Base-by-base conservation (phyloP, 2,797 vertebrate species). In the Echiichthys vipera region DNA sequence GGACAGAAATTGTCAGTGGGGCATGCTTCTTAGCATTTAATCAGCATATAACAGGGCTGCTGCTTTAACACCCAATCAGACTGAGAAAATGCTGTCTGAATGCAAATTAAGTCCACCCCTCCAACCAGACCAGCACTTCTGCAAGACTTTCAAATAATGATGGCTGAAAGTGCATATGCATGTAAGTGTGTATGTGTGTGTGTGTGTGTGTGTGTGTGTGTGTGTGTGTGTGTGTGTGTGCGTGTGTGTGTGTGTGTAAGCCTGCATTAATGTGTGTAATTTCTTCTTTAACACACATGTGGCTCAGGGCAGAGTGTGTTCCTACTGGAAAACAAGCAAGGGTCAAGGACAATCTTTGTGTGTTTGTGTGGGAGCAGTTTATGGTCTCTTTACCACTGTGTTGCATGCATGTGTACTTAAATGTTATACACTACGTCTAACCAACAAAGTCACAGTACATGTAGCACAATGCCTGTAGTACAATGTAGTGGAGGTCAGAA, bases 1-100 rank as follows among this genome's bases (percentile, higher is more conserved):
- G 61, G 55, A 62, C 34, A 65, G 57, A 67, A 37, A 62, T 1
- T 68, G 51, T 71, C 25, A 2, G 47, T n/a, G 45, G 15, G 47
- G 18, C 27, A 3, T n/a, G 46, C 49, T 79, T 71, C 61, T 63
- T 53, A 64, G 74, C 65, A 63, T 71, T 10, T 71, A 36, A 84
- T 89, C 81, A 87, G 79, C 83, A 90, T 84, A 80, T 83, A 27
- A 65, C 29, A 70, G 53, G 17, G 59, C 61, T 80, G 79, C 78
- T 63, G 65, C 73, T 69, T 68, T 73, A 76, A 77, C 76, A 81
- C 54, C 73, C 74, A 85, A 79, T 87, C 84, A 86, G 55, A 77
- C 18, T 24, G 45, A 37, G 66, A 29, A 65, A 67, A 73, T 57
- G 2, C 40, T 5, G 36, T 68, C 69, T 74, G 78, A 77, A 88